A percentile compares a stretch with the other conserved stretches of the same genome.
Conservation (phyloP, 2,888 invertebrate species). For the Mythimna loreyi region DNA sequence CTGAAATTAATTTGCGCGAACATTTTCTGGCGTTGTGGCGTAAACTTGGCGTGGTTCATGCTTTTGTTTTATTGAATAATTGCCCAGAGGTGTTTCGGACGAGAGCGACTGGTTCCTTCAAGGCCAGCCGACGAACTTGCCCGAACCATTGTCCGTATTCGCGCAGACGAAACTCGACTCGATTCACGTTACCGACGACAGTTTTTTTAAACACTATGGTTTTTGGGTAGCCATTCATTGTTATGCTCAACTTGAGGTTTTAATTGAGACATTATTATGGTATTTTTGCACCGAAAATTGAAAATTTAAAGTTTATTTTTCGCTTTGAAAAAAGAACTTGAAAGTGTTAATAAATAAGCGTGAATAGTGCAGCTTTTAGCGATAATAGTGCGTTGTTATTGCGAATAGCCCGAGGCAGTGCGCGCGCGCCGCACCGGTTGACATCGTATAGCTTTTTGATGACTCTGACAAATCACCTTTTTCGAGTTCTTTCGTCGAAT, state of each 20-base stretch:
- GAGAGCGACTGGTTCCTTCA: constrained; percentile 88
- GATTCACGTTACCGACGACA: constrained; percentile 63
- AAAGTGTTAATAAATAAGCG: constrained; percentile 61
- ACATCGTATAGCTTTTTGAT: constrained; percentile 73
- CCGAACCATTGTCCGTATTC: constrained; percentile 79
- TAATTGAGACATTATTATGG: constrained; percentile 56
- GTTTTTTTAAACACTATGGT: constrained; percentile 53
- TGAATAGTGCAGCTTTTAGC: constrained; percentile 59
- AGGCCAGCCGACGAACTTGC: constrained; percentile 90
- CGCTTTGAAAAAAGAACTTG: constrained; percentile 32
- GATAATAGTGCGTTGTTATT: constrained; percentile 67
- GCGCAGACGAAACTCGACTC: constrained; percentile 70
- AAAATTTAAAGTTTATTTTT: constrained; percentile 18
- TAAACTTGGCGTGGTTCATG: constrained; percentile 83
- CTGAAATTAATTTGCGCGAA: constrained; percentile 79
- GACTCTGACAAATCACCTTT: constrained; percentile 69
- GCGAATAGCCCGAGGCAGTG: constrained; percentile 58
- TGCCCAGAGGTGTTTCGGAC: constrained; percentile 89
- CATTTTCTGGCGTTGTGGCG: constrained; percentile 83
- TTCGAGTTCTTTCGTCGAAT: constrained; percentile 45
- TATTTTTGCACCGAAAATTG: constrained; percentile 33
- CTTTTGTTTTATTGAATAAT: constrained; percentile 91
- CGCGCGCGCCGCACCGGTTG: constrained; percentile 65
- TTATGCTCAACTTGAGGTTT: constrained; percentile 53
- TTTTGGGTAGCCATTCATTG: constrained; percentile 59